Evolutionary conservation across 2,888 invertebrate species (phyloP), one percentile per base, ranked within the genome.

Genomic region (Perizoma flavofasciatum): DNA sequence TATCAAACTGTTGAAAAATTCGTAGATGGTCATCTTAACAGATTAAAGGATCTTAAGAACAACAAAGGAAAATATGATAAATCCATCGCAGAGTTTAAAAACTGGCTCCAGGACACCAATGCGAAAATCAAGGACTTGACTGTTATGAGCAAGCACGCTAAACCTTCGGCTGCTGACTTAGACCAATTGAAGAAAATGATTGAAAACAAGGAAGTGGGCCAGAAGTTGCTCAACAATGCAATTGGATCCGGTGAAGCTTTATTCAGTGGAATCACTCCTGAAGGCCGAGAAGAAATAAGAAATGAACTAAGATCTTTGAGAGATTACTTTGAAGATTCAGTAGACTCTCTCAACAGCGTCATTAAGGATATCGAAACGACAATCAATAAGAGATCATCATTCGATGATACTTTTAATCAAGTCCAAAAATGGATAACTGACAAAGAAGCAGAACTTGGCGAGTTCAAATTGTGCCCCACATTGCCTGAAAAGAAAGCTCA

Each of bases 331-430:
- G 98, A 98, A 85, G 94, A 95, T 50, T 94, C 98, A 48, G 94
- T 96, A 5, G 97, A 97, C 81, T 95, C 96, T 82, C 95, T 97
- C 0, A 97, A 97, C 79, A 95, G 95, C 10, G 94, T 97, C 1
- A 95, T 97, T 68, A 97, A 98, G 82, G 95, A 96, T 73, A 95
- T 98, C 11, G 98, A 98, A 90, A 96, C 96, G 0, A 96, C 96
- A 43, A 94, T 98, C 64, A 96, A 98, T 80, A 97, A 98, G 73
- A 94, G 98, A 83, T 97, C 97, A 4, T 97, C 98, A 0, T 97
- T 98, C 81, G 98, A 98, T 81, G 98, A 98, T 73, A 97, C 97
- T 65, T 96, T 97, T 70, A 95, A 95, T 49, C 97, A 98, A 93
- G 95, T 98, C 6, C 95, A 96, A 69, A 95, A 95, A 77, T 98